Percentiles rank a stretch among this genome's conserved stretches.
These are phyloP conservation scores for Trachelus tabidus DNA, from an alignment of 2,888 invertebrate genomes.

Conservation along the genomic window DNA sequence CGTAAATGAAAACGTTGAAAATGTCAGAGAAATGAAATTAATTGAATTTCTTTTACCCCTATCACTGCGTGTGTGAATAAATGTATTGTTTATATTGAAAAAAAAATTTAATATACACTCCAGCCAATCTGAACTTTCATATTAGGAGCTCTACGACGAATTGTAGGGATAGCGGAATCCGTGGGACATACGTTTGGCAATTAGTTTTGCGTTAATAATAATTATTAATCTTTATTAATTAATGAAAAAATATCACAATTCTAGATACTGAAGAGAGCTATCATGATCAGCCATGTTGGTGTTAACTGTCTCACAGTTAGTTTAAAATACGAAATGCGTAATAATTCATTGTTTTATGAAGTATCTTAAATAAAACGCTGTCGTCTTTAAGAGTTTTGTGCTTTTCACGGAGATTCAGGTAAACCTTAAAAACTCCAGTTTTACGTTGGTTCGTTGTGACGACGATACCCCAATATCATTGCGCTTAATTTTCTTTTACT, in stretches of 20 bases:
- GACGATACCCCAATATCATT: not conserved
- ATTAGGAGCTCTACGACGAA: not conserved
- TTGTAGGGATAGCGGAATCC: not conserved
- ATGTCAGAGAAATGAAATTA: not conserved
- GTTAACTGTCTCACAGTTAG: slow-evolving; percentile 15
- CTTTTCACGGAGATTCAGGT: not conserved
- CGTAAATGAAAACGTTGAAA: not conserved
- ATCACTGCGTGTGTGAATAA: not conserved
- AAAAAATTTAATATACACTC: not conserved
- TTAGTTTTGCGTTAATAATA: not conserved
- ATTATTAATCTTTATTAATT: slow-evolving; percentile 27
- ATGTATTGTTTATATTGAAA: not conserved
- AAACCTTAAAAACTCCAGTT: not conserved
- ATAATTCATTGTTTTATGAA: slow-evolving; percentile 16
- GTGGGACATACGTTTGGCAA: not conserved
- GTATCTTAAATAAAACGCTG: not conserved
- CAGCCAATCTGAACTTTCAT: not conserved
- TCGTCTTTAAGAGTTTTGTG: not conserved
- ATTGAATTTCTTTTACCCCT: not conserved
- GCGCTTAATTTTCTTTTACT: not conserved
- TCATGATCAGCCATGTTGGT: slow-evolving; percentile 12
- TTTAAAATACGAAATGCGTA: slow-evolving; percentile 19
- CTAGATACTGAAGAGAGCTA: slow-evolving; percentile 19
- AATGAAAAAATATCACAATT: slow-evolving; percentile 31
- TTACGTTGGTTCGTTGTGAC: not conserved